These are phyloP conservation scores for Syrmaticus mikado DNA, from an alignment of 2,113 vertebrate species.

Conservation along the genomic window DNA sequence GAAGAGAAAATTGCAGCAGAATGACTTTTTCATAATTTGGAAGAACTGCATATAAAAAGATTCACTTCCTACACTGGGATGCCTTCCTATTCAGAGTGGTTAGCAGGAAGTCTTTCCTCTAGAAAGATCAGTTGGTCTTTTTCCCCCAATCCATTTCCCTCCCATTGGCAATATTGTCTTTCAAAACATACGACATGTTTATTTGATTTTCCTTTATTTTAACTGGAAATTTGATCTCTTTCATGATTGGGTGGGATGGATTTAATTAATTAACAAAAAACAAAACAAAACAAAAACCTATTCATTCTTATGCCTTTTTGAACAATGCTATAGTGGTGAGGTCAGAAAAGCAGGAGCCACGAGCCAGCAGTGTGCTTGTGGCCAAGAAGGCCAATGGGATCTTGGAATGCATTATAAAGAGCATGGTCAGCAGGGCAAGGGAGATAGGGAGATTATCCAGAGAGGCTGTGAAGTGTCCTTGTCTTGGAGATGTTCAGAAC, in stretches of 20 bases:
- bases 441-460: not conserved
- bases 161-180: not conserved
- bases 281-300: not conserved
- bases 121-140: not conserved
- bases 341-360: not conserved
- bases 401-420: too few relatives aligned
- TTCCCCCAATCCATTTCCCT: not conserved
- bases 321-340: not conserved
- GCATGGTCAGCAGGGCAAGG: too few relatives aligned
- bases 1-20: constrained; percentile 44
- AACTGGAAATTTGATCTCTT: not conserved
- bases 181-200: not conserved
- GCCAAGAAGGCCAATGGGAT: not conserved
- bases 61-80: not conserved
- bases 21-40: not conserved
- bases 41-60: not conserved
- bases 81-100: not conserved
- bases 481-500: too few relatives aligned
- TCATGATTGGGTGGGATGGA: constrained; percentile 1
- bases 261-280: constrained; percentile 30
- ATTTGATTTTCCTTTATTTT: constrained; percentile 31
- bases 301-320: constrained; percentile 14
- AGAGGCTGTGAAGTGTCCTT: not conserved
- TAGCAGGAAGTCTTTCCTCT: not conserved
- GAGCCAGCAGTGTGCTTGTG: not conserved